These are phyloP conservation scores for Theristicus caerulescens DNA, from an alignment of 2,113 vertebrate species.

Conservation along the genomic window DNA sequence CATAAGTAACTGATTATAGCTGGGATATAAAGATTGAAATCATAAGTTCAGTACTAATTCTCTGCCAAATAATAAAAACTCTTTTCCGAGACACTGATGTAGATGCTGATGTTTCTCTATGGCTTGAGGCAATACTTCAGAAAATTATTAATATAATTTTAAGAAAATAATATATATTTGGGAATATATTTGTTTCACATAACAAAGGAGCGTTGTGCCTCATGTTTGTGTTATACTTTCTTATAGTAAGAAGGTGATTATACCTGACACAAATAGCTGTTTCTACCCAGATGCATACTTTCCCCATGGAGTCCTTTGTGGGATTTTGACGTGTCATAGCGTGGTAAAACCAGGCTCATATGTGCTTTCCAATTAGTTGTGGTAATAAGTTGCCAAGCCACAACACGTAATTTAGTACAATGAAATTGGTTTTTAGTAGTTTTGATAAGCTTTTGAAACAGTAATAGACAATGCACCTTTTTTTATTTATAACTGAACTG, in stretches of 20 bases:
- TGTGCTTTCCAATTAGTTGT: neutral
- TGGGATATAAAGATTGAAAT: neutral
- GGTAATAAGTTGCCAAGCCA: neutral
- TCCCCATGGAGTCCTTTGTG: neutral
- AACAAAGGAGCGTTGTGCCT: neutral
- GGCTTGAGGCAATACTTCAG: neutral
- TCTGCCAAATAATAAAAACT: neutral
- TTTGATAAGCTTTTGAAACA: conserved; percentile 14
- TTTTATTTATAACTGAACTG: neutral
- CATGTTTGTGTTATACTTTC: neutral
- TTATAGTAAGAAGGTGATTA: neutral
- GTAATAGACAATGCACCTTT: neutral
- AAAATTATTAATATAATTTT: neutral
- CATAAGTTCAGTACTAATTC: neutral
- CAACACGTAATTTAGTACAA: neutral
- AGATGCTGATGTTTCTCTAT: neutral
- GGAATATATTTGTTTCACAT: neutral
- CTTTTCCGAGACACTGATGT: neutral
- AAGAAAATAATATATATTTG: neutral
- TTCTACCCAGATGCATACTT: neutral
- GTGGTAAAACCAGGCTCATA: neutral
- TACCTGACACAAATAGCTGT: neutral
- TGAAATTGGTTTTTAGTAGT: neutral
- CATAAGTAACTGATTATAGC: neutral
- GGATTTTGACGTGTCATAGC: neutral